Percentiles rank a stretch among this genome's conserved stretches.
Conservation (phyloP, 2,113 vertebrate genomes). For the Marmota flaviventris region DNA sequence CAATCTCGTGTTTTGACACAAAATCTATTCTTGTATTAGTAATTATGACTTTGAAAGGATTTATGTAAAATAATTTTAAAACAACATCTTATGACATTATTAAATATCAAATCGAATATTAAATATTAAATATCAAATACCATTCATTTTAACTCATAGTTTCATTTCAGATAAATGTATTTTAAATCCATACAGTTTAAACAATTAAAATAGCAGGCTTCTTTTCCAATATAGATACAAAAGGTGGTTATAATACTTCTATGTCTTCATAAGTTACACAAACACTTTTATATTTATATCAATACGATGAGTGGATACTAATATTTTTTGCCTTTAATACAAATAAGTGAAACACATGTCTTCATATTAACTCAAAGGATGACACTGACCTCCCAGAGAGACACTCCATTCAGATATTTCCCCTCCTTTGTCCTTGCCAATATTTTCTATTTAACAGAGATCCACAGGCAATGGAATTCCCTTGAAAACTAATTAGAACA, state of each 20-base stretch:
- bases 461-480: background rate
- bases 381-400: background rate
- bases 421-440: background rate
- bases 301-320: background rate
- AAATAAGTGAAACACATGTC: background rate
- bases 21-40: conserved; percentile 13
- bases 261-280: background rate
- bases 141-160: background rate
- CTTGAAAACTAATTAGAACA: background rate
- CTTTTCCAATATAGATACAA: background rate
- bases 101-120: background rate
- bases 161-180: background rate
- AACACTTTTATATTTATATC: background rate
- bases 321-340: background rate
- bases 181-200: conserved; percentile 2
- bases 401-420: background rate
- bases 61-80: conserved; percentile 1
- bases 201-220: background rate
- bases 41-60: background rate
- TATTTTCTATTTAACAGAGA: background rate
- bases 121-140: no score
- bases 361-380: background rate
- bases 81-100: background rate
- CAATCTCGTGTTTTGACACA: background rate
- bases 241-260: background rate